A percentile compares a stretch with the other conserved stretches of the same genome.
Evolutionary conservation across 2,797 vertebrate species (phyloP).

Genomic region (Leptatherina wallacei): DNA sequence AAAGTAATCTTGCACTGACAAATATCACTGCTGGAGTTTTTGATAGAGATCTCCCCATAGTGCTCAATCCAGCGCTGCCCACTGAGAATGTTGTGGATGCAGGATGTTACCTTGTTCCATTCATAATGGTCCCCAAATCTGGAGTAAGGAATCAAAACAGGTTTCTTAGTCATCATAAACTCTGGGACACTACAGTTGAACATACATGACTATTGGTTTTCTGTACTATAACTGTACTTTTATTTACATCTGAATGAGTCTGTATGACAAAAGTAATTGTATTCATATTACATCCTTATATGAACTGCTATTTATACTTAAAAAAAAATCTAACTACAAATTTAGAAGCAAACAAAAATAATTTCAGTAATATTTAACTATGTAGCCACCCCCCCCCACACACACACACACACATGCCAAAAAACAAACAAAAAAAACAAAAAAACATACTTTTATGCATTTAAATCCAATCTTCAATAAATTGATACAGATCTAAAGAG

Average conservation of each 20-base stretch:
- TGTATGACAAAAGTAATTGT: neutral
- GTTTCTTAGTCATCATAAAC: neutral
- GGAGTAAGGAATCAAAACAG: neutral
- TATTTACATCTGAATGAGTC: neutral
- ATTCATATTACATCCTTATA: neutral
- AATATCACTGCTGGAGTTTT: constrained; percentile 87
- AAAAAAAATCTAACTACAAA: neutral
- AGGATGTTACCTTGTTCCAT: constrained; percentile 99
- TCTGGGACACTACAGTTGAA: neutral
- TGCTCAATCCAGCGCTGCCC: constrained; percentile 99
- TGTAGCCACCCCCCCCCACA: too few species aligned
- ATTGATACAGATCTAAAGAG: neutral
- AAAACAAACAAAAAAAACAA: too few species aligned
- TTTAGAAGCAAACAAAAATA: neutral
- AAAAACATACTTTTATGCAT: neutral
- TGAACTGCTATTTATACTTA: too few species aligned
- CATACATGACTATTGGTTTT: neutral
- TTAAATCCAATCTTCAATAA: neutral
- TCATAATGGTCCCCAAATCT: constrained; percentile 95
- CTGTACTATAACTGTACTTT: neutral
- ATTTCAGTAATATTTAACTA: neutral
- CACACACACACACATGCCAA: too few species aligned
- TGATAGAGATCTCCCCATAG: constrained; percentile 97
- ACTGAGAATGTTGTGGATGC: constrained; percentile 97
- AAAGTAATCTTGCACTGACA: constrained; percentile 97